Conservation (phyloP, 2,113 vertebrate genomes). For the Campylorhamphus procurvoides region DNA sequence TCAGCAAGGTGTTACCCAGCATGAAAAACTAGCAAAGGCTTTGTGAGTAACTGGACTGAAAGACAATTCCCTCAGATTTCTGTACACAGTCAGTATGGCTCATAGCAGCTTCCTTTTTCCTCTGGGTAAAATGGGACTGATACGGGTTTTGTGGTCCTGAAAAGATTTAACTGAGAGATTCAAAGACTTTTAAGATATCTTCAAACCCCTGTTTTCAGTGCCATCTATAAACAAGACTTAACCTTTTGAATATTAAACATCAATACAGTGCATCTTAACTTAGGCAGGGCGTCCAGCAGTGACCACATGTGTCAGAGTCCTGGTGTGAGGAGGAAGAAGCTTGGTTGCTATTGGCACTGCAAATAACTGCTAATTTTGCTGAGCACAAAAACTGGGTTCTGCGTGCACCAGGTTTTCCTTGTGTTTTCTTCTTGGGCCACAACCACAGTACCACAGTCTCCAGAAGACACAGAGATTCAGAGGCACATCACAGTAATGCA, state of each 20-base stretch:
- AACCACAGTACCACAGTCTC: neutral
- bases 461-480: neutral
- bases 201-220: neutral
- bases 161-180: neutral
- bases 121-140: neutral
- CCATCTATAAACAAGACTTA: neutral
- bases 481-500: neutral
- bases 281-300: neutral
- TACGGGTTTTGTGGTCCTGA: neutral
- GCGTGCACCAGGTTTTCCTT: neutral
- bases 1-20: conserved; percentile 13
- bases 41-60: neutral
- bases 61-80: neutral
- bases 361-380: neutral
- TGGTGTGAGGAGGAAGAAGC: neutral
- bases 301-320: neutral
- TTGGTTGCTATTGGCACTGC: neutral
- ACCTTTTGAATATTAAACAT: neutral
- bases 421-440: neutral
- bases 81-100: neutral
- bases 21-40: neutral
- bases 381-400: neutral
- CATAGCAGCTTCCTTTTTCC: neutral
- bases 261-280: neutral
- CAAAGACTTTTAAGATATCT: neutral